Evolutionary conservation across 35 echinoderm and acorn worm genomes (phyloP), one percentile per base, ranked within the genome.

Genomic region (Patiria miniata): DNA sequence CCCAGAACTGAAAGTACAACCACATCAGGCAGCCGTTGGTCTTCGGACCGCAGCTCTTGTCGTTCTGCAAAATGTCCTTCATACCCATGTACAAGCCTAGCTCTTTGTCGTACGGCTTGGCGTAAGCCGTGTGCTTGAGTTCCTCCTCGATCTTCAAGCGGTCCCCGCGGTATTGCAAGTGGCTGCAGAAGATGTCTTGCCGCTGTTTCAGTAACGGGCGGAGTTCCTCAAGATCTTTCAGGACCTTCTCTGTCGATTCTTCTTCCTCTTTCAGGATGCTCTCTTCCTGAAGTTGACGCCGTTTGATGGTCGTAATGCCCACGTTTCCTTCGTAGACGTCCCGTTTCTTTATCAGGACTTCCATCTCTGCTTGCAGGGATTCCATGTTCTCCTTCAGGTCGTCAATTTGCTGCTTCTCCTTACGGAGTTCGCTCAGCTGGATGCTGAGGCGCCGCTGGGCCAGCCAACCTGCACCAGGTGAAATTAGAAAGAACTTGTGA

Each of bases 1-100:
- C 29, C 93, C 93, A 95, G 39, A 95, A 73, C 21, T 95, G 89
- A 65, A 95, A 38, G 52, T 88, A 95, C 1, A 90, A 83, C 93
- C 93, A 95, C 93, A 95, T 95, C 29, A 95, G 30, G 60, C 89
- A 91, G 5, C 94, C 94, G 17, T 81, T 51, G 33, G 36, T 15
- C 18, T 37, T 22, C 1, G 23, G 42, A 1, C 82, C 86, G 34
- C 94, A 92, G 19, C 89, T 55, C 7, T 42, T 77, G 34, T 92
- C 94, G 23, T 77, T 89, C 23, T 65, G 60, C 4, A 96, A 84
- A 32, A 96, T 92, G 12, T 96, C 86, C 39, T 85, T 39, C 22
- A 96, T 37, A 2, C 90, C 94, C 0, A 14, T n/a, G 83, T 89
- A 89, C 8, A 96, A 61, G 12, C 77, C 39, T 5, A 92, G 58